Evolutionary conservation across 1,140 invertebrate species (phyloP).

Genomic region (Leptinotarsa undecemlineata): DNA sequence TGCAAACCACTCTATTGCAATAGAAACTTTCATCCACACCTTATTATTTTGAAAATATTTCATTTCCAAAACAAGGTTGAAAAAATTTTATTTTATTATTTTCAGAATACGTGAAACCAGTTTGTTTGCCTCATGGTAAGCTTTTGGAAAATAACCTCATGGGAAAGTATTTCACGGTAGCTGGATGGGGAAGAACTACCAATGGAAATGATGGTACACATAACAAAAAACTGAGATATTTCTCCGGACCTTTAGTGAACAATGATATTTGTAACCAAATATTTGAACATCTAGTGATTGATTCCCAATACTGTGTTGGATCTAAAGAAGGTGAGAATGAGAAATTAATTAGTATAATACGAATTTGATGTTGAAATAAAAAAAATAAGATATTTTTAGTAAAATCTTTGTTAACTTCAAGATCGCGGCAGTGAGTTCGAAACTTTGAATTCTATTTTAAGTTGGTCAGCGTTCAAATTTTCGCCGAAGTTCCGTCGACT

Average conservation of each 20-base stretch:
- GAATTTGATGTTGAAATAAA: too few relatives aligned
- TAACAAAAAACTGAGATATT: conserved; percentile 32
- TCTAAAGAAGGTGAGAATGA: neutral
- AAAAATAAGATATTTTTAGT: too few relatives aligned
- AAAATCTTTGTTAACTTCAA: too few relatives aligned
- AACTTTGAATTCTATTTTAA: too few relatives aligned
- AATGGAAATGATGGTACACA: neutral
- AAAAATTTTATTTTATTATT: neutral
- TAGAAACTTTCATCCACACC: too few relatives aligned
- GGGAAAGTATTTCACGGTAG: conserved; percentile 24
- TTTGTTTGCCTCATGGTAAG: conserved; percentile 34
- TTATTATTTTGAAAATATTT: too few relatives aligned
- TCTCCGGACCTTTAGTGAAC: conserved; percentile 32
- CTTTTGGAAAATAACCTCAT: conserved; percentile 36
- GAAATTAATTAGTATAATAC: too few relatives aligned
- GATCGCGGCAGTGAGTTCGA: too few relatives aligned
- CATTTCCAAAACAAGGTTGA: too few relatives aligned
- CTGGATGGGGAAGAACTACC: conserved; percentile 34
- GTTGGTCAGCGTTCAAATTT: too few relatives aligned
- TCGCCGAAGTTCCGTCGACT: too few relatives aligned
- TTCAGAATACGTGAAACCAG: conserved; percentile 37
- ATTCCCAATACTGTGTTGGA: conserved; percentile 26
- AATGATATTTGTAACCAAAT: conserved; percentile 28
- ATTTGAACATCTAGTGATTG: neutral
- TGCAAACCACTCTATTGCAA: too few relatives aligned